These are phyloP conservation scores for Meloidogyne hapla DNA, from an alignment of 1,140 invertebrate genomes.

Conservation along the genomic window DNA sequence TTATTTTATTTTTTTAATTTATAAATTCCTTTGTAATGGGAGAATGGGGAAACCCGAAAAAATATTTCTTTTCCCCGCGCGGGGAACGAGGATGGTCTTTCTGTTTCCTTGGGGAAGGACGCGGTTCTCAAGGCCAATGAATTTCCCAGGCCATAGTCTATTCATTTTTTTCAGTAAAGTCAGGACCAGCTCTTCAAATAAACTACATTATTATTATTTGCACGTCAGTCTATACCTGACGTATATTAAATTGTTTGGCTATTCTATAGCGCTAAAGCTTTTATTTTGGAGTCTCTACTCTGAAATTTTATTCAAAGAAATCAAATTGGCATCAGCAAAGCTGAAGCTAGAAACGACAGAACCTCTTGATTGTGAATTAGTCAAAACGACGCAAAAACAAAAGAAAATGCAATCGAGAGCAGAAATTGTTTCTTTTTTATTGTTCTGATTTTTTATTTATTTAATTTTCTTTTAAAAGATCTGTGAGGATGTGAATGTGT, in stretches of 20 bases:
- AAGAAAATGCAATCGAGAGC: background rate
- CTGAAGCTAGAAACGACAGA: background rate
- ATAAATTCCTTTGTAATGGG: too few relatives aligned
- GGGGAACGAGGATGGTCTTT: too few relatives aligned
- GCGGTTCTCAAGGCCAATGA: too few relatives aligned
- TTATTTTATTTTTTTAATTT: background rate
- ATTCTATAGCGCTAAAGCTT: background rate
- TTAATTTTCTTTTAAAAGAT: background rate
- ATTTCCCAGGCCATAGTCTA: too few relatives aligned
- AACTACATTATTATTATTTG: too few relatives aligned
- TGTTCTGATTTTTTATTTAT: too few relatives aligned
- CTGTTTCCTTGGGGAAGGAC: too few relatives aligned
- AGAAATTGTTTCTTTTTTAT: background rate
- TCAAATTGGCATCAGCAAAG: background rate
- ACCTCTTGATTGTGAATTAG: background rate
- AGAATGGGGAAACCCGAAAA: too few relatives aligned
- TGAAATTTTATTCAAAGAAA: background rate
- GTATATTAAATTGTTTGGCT: background rate
- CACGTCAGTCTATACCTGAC: too few relatives aligned
- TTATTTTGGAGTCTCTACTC: background rate
- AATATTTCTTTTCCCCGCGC: too few relatives aligned
- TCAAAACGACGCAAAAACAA: background rate
- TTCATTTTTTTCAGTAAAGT: background rate
- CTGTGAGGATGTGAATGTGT: slow-evolving; percentile 18
- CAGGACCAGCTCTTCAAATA: too few relatives aligned